Evolutionary conservation across 2,888 invertebrate genomes (phyloP).

Genomic region (Hedya salicella): DNA sequence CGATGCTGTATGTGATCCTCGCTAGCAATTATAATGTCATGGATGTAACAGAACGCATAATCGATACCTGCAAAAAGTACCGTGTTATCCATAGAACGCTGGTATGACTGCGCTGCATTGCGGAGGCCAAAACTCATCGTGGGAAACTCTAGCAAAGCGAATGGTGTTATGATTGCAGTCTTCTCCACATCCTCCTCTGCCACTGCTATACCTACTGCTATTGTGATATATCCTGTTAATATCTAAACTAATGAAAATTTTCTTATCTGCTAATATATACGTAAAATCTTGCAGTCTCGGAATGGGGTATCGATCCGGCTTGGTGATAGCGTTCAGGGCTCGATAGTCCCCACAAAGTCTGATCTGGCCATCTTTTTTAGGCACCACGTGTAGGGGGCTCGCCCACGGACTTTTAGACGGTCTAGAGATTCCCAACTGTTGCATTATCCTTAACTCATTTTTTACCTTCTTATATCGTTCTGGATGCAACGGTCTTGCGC

Average conservation of each 20-base stretch:
- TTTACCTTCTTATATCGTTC: background rate
- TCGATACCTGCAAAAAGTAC: slow-evolving; percentile 41
- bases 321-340: slow-evolving; percentile 53
- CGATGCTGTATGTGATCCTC: slow-evolving; percentile 42
- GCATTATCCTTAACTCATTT: background rate
- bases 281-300: slow-evolving; percentile 56
- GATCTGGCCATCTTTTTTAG: slow-evolving; percentile 28
- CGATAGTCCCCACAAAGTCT: slow-evolving; percentile 59
- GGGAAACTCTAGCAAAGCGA: slow-evolving; percentile 55
- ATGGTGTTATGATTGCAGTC: slow-evolving; percentile 59
- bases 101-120: slow-evolving; percentile 51
- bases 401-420: slow-evolving; percentile 40
- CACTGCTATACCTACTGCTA: slow-evolving; percentile 61
- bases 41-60: slow-evolving; percentile 51
- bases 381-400: slow-evolving; percentile 35
- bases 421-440: background rate
- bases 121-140: slow-evolving; percentile 56
- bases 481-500: background rate
- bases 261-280: slow-evolving; percentile 44
- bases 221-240: slow-evolving; percentile 58
- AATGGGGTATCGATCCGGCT: slow-evolving; percentile 57
- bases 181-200: slow-evolving; percentile 56
- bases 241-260: slow-evolving; percentile 54
- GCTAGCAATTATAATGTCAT: slow-evolving; percentile 54
- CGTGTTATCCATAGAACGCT: slow-evolving; percentile 50